A percentile compares a stretch with the other conserved stretches of the same genome.
These are phyloP conservation scores for Haliclystus octoradiatus DNA, from an alignment of 30 jellyfish, hydroid and myxozoan genomes.

Conservation along the genomic window DNA sequence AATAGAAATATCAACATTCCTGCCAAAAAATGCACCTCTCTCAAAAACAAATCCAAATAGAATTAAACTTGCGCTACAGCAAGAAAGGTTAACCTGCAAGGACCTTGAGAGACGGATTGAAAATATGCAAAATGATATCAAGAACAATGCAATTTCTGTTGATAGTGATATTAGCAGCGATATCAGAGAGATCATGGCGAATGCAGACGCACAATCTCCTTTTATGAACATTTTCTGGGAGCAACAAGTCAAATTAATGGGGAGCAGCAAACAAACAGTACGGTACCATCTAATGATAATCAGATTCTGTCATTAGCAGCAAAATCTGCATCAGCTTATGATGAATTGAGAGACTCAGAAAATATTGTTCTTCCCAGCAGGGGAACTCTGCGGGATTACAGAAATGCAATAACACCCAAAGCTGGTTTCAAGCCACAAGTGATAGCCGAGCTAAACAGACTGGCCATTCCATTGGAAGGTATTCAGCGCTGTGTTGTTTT, in stretches of 20 bases:
- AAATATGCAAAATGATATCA: conserved; percentile 28
- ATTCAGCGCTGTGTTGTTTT: conserved; percentile 30
- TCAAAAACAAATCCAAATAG: conserved; percentile 26
- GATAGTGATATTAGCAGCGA: conserved; percentile 20
- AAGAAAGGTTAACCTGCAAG: conserved; percentile 9
- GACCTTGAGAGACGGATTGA: conserved; percentile 2
- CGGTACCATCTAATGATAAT: conserved; percentile 49
- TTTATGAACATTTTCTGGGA: conserved; percentile 50
- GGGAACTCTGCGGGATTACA: conserved; percentile 40
- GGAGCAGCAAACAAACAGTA: neutral
- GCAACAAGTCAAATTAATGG: conserved; percentile 10
- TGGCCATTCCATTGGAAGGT: conserved; percentile 5
- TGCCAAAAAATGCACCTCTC: conserved; percentile 38
- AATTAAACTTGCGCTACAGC: conserved; percentile 16
- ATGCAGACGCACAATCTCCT: conserved; percentile 15
- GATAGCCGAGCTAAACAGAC: conserved; percentile 7
- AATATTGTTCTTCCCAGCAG: conserved; percentile 25
- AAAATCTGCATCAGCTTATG: conserved; percentile 43
- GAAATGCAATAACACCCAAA: conserved; percentile 31
- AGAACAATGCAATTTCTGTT: conserved; percentile 14
- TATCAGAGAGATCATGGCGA: conserved; percentile 16
- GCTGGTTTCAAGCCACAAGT: conserved; percentile 41
- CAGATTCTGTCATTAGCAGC: conserved; percentile 25
- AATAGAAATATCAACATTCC: too few relatives aligned
- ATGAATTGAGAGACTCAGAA: conserved; percentile 24